Percentiles rank a stretch among this genome's conserved stretches.
These are phyloP conservation scores for Phenganax stokvisi DNA, from an alignment of 92 coral and sea anemone species.

Conservation along the genomic window DNA sequence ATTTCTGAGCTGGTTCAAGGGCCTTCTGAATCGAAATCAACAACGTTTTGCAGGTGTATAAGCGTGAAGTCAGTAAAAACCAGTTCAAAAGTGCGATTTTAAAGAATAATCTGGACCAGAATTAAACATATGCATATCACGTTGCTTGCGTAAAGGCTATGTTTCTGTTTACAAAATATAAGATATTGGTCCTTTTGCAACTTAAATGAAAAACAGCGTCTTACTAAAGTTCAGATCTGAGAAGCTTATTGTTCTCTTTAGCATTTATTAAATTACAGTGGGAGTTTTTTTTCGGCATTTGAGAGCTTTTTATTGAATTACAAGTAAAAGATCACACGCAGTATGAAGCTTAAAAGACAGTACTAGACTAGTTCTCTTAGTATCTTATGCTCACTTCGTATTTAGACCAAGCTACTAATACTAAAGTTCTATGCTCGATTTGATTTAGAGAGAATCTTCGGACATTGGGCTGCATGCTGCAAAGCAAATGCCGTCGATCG, in stretches of 20 bases:
- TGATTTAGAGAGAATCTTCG: neutral
- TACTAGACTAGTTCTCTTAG: no score
- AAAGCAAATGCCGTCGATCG: neutral
- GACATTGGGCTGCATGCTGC: neutral
- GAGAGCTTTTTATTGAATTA: no score
- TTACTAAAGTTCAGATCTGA: no score
- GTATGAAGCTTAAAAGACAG: no score
- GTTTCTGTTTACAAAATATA: slow-evolving; percentile 3
- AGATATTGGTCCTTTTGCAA: neutral
- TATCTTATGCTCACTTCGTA: no score
- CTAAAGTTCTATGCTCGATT: no score
- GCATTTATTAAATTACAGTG: no score
- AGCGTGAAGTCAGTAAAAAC: neutral
- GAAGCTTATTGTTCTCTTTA: no score
- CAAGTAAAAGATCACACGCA: no score
- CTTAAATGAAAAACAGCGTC: neutral
- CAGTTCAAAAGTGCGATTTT: neutral
- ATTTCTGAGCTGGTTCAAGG: slow-evolving; percentile 2
- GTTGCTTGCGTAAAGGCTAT: neutral
- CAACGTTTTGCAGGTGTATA: slow-evolving; percentile 9
- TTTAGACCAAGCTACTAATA: no score
- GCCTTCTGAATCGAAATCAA: neutral
- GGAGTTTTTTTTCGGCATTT: no score
- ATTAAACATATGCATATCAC: neutral
- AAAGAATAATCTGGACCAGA: neutral